Conservation (phyloP, 2,113 vertebrate genomes). For the Trematocara marginatum region DNA sequence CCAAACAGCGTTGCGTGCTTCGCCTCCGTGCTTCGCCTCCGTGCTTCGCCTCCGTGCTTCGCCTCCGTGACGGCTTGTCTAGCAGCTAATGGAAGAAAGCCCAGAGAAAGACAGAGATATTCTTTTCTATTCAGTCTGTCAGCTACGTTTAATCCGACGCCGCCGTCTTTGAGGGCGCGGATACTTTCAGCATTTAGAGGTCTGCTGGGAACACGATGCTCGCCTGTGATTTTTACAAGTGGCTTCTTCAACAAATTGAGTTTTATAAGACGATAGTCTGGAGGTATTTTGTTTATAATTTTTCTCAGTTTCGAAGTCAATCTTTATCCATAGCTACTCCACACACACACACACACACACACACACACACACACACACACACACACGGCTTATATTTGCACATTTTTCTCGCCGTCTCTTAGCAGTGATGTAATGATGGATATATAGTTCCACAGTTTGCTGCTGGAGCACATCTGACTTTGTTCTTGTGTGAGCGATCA, state of each 20-base stretch:
- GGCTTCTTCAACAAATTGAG: conserved; percentile 63
- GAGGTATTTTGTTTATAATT: conserved; percentile 54
- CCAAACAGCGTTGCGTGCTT: background rate
- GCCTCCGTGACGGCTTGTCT: background rate
- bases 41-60: background rate
- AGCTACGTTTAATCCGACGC: conserved; percentile 39
- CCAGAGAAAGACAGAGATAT: conserved; percentile 7
- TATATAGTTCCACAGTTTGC: background rate
- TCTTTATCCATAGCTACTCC: conserved; percentile 30
- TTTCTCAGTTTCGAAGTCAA: conserved; percentile 38
- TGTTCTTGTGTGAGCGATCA: conserved; percentile 2
- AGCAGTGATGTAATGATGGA: background rate
- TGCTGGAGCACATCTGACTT: background rate
- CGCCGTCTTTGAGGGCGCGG: background rate
- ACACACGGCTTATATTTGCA: background rate
- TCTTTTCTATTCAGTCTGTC: conserved; percentile 45
- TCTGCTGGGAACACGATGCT: conserved; percentile 32
- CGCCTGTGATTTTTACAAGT: conserved; percentile 27
- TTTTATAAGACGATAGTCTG: conserved; percentile 44
- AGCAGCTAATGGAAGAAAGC: conserved; percentile 24
- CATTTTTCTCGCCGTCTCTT: background rate
- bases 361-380: background rate
- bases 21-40: no score
- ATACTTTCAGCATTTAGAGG: conserved; percentile 34
- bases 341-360: background rate